phyloP scores from a whole-genome alignment of 2,797 vertebrate species.

The Anguilla obscura region DNA sequence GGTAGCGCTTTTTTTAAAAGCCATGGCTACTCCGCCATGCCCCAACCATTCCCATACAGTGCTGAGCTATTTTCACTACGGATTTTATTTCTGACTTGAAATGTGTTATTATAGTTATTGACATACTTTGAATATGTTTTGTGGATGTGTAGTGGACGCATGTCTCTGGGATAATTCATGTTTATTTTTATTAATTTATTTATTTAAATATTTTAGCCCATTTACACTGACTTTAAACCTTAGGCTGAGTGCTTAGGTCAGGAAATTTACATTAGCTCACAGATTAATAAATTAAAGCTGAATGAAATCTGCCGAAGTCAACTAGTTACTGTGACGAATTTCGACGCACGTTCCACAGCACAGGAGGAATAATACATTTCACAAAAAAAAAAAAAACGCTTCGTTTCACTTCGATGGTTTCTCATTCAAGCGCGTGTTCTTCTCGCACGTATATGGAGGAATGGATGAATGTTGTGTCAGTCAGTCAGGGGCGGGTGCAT shows the following conservation, averaged over 20 bases:
- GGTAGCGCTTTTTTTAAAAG: no score
- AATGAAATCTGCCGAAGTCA: background rate
- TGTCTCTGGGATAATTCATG: no score
- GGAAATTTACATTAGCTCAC: background rate
- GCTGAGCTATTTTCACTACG: no score
- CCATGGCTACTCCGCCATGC: no score
- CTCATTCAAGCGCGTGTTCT: conserved; percentile 19
- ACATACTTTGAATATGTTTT: no score
- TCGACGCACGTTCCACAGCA: background rate
- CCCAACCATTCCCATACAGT: no score
- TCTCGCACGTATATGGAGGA: conserved; percentile 30
- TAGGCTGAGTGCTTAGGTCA: background rate
- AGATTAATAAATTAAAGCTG: background rate
- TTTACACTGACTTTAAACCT: background rate
- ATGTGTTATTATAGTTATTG: no score
- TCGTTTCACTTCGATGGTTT: conserved; percentile 26
- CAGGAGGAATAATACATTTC: background rate
- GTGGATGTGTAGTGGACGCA: no score
- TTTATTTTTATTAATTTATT: no score
- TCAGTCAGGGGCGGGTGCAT: conserved; percentile 49
- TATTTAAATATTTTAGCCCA: no score
- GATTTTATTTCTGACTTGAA: no score
- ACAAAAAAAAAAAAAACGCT: background rate
- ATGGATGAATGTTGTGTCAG: conserved; percentile 48
- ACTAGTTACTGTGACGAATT: background rate